Base-by-base conservation (phyloP, 2,888 invertebrate species). In the Apotomis turbidana region DNA sequence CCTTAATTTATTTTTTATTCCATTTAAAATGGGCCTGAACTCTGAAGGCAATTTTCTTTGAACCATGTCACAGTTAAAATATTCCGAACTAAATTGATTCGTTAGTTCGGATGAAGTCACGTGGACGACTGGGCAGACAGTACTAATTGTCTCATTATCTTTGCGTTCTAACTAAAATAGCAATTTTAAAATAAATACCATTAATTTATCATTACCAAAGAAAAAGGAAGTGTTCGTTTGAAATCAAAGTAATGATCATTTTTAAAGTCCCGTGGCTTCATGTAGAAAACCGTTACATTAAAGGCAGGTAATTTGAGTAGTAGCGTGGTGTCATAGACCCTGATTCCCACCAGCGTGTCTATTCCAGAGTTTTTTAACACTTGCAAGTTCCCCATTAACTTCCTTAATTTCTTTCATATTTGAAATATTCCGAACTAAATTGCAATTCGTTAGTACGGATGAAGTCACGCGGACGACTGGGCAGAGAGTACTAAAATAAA, bases 71-170 rank as follows among this genome's bases (percentile, higher is more conserved):
- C 5, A 62, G 6, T 51, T 49, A 54, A 60, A 71, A 46, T 8
- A 51, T 54, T 46, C 49, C 5, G 13, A 54, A 59, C 46, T 46
- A 54, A 54, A 64, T 59, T 66, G 52, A 59, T 59, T 59, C 46
- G 54, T 66, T 66, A 58, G 52, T 66, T 60, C 52, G 9, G n/a
- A 13, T 49, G 5, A 71, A 61, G 41, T 66, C 55, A 41, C 38
- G 60, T 66, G 15, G 59, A 54, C 52, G 27, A 54, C 54, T 36
- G 59, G 52, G 9, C 36, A 36, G 41, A 41, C 0, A 6, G 41
- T 9, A 67, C 52, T 66, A 66, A 71, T 71, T 66, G 66, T 46
- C 15, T 49, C 10, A 44, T n/a, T 46, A 27, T 44, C 27, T 55
- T 15, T 3, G 8, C 46, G 2, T 38, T 0, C 38, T 27, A n/a